These are phyloP conservation scores for Phylloscopus trochilus DNA, from an alignment of 2,113 vertebrate genomes.

Conservation along the genomic window DNA sequence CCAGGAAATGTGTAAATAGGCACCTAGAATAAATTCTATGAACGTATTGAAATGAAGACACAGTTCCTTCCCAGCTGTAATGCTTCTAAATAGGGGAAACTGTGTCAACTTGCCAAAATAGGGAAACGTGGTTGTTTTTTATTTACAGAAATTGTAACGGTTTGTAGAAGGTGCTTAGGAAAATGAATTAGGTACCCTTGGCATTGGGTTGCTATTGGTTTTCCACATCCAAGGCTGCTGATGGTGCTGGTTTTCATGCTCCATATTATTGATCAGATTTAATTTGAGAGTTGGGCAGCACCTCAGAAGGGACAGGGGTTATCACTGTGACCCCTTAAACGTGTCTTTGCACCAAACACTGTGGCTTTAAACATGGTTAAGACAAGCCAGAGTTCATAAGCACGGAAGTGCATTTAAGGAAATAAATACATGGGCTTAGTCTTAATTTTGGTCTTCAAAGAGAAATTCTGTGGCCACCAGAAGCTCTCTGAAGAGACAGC, in stretches of 20 bases:
- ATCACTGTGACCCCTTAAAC: background rate
- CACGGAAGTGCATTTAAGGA: background rate
- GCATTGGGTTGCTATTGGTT: slow-evolving; percentile 12
- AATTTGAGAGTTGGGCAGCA: background rate
- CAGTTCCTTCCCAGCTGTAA: slow-evolving; percentile 71
- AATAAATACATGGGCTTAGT: background rate
- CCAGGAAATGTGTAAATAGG: slow-evolving; percentile 67
- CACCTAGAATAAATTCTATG: slow-evolving; percentile 51
- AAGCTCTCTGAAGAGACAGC: background rate
- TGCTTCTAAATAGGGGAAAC: slow-evolving; percentile 20
- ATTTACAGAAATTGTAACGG: slow-evolving; percentile 50
- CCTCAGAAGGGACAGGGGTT: background rate
- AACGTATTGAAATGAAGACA: slow-evolving; percentile 25
- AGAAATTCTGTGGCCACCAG: background rate
- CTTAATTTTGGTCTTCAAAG: background rate
- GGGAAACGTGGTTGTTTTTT: background rate
- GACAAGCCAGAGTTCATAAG: background rate
- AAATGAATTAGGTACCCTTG: background rate
- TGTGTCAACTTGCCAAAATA: slow-evolving; percentile 25
- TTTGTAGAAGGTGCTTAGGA: background rate
- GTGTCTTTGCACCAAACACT: background rate
- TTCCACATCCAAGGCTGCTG: background rate
- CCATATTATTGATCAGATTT: accelerated
- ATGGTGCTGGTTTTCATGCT: slow-evolving; percentile 16
- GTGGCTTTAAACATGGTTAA: background rate